Conservation (phyloP, 2,888 invertebrate genomes). For the Panopea generosa region DNA sequence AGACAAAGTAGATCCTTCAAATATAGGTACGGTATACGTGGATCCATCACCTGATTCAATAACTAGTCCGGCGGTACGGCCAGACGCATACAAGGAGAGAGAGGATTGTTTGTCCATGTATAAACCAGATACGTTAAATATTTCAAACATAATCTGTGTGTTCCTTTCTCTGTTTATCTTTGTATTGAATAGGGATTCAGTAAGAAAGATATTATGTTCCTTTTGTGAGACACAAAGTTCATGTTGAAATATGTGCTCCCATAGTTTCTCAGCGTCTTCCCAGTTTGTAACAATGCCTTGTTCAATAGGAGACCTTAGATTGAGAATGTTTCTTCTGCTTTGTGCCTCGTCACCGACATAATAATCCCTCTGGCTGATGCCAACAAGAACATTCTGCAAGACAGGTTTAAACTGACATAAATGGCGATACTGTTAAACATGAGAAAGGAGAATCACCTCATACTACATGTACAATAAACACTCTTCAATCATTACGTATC, state of each 20-base stretch:
- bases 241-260: neutral
- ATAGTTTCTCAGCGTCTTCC: neutral
- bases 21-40: neutral
- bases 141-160: neutral
- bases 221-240: neutral
- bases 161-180: neutral
- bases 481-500: no score
- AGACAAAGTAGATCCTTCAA: neutral
- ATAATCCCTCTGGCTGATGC: constrained; percentile 90
- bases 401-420: no score
- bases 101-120: neutral
- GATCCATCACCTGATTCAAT: neutral
- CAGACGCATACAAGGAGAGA: neutral
- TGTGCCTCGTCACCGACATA: constrained; percentile 4
- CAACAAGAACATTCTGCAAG: constrained; percentile 91
- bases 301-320: neutral
- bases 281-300: neutral
- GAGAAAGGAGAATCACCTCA: no score
- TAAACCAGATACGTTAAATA: neutral
- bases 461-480: no score
- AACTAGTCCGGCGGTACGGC: neutral
- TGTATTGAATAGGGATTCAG: neutral
- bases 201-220: neutral
- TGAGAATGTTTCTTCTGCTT: neutral
- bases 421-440: no score